Conservation (phyloP, 2,797 vertebrate species). For the Harpagifer antarcticus region DNA sequence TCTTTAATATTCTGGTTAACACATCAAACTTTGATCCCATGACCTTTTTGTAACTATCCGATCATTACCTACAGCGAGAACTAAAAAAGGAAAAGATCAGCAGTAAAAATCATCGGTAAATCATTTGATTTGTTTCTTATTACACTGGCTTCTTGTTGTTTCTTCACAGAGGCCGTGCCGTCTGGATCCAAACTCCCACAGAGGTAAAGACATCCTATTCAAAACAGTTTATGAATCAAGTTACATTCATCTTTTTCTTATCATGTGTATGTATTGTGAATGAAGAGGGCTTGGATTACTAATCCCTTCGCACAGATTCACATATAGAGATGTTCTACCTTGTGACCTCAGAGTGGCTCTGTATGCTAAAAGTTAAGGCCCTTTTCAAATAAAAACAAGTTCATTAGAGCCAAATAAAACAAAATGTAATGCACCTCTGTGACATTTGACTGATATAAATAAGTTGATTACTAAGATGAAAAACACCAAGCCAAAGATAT, state of each 20-base stretch:
- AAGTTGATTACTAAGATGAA: neutral
- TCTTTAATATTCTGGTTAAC: too few relatives aligned
- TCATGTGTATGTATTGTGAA: neutral
- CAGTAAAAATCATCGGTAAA: neutral
- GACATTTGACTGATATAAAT: neutral
- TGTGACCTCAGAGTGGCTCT: too few relatives aligned
- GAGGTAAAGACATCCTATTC: constrained; percentile 44
- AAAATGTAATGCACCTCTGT: neutral
- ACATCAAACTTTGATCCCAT: neutral
- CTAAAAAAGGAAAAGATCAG: neutral
- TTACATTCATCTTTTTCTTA: neutral
- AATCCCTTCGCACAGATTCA: too few relatives aligned
- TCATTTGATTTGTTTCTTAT: neutral
- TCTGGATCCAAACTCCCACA: constrained; percentile 56
- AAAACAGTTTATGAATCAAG: neutral
- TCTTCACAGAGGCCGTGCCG: constrained; percentile 57
- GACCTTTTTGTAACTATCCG: neutral
- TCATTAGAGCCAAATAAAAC: neutral
- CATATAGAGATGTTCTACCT: too few relatives aligned
- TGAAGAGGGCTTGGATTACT: too few relatives aligned
- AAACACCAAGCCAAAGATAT: neutral
- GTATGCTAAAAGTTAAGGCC: too few relatives aligned
- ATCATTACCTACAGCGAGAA: neutral
- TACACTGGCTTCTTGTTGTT: constrained; percentile 7
- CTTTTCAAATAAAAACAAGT: too few relatives aligned